Percentiles rank a stretch among this genome's conserved stretches.
phyloP scores from a whole-genome alignment of 1,140 invertebrate genomes.

The Triops longicaudatus region DNA sequence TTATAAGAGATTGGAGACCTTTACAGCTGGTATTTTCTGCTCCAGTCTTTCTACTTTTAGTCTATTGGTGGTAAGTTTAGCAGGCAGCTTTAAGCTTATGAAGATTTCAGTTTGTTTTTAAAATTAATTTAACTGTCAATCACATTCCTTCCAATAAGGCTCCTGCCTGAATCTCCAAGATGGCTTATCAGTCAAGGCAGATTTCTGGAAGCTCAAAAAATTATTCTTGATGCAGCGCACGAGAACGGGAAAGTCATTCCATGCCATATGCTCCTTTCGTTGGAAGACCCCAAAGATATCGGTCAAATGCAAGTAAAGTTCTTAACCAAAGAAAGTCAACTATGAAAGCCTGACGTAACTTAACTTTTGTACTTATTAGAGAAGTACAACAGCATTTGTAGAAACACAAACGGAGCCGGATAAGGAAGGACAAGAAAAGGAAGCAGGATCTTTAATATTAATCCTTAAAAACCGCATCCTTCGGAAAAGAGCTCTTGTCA shows the following conservation, averaged over 20 bases:
- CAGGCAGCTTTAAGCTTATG: neutral
- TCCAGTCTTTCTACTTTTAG: slow-evolving; percentile 34
- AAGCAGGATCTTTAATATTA: neutral
- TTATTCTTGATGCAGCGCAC: slow-evolving; percentile 62
- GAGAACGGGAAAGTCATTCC: slow-evolving; percentile 68
- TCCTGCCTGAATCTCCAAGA: slow-evolving; percentile 73
- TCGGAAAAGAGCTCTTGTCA: neutral
- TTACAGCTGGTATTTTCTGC: slow-evolving; percentile 34
- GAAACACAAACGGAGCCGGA: slow-evolving; percentile 13
- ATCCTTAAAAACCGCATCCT: slow-evolving; percentile 20
- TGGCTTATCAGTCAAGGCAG: slow-evolving; percentile 72
- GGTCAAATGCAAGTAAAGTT: neutral
- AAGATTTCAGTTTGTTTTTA: neutral
- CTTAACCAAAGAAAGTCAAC: neutral
- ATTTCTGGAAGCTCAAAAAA: slow-evolving; percentile 64
- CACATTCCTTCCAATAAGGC: slow-evolving; percentile 39
- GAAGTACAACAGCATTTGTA: neutral
- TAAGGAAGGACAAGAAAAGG: neutral
- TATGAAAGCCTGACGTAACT: neutral
- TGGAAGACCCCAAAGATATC: slow-evolving; percentile 41
- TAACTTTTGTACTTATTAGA: neutral
- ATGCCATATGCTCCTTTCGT: slow-evolving; percentile 56
- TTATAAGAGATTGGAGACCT: slow-evolving; percentile 34
- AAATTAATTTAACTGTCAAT: neutral
- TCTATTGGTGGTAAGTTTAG: slow-evolving; percentile 37